Evolutionary conservation across 2,113 vertebrate genomes (phyloP).

Genomic region (Pyxicephalus adspersus): DNA sequence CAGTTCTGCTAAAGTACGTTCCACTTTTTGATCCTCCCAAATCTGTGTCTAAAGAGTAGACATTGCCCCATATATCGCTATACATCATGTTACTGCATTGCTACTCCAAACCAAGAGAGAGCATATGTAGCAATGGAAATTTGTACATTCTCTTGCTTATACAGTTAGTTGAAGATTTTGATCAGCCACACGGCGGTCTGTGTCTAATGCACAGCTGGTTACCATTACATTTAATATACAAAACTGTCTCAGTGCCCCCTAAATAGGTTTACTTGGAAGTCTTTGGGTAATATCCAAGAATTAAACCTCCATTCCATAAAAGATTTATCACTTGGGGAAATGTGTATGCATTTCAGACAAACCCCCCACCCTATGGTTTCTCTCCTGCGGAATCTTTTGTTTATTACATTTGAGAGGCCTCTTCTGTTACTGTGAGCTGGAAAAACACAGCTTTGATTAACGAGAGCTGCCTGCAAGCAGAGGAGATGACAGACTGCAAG

Average conservation of each 20-base stretch:
- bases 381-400: conserved; percentile 23
- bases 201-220: conserved; percentile 28
- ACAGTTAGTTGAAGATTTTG: neutral
- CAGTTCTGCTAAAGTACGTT: no score
- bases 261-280: conserved; percentile 10
- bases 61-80: no score
- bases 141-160: neutral
- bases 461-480: neutral
- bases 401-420: conserved; percentile 49
- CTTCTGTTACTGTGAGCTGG: conserved; percentile 25
- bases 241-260: conserved; percentile 1
- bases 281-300: conserved; percentile 18
- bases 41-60: no score
- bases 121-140: neutral
- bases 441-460: conserved; percentile 27
- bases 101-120: no score
- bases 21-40: no score
- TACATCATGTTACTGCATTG: no score
- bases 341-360: neutral
- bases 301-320: conserved; percentile 1
- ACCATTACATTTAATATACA: conserved; percentile 3
- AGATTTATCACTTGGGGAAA: conserved; percentile 43
- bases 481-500: conserved; percentile 17
- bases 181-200: neutral
- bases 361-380: conserved; percentile 11